Evolutionary conservation across 2,888 invertebrate species (phyloP).

Genomic region (Drosophila yooni): DNA sequence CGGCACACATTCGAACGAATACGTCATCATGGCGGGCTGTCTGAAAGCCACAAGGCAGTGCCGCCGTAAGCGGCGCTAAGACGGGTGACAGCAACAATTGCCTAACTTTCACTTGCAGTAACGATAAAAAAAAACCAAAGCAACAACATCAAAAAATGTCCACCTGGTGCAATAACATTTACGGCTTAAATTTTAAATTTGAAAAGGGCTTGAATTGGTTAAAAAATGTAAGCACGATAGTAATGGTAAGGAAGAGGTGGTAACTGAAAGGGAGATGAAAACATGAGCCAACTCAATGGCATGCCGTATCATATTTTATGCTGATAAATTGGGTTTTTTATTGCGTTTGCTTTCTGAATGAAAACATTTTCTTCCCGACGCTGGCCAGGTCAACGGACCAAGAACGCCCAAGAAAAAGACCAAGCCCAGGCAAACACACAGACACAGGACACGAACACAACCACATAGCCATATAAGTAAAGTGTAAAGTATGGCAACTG

Average conservation of each 20-base stretch:
- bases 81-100: slow-evolving; percentile 69
- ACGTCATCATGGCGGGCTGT: slow-evolving; percentile 45
- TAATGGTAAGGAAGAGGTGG: neutral
- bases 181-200: slow-evolving; percentile 64
- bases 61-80: slow-evolving; percentile 56
- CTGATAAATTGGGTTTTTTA: slow-evolving; percentile 80
- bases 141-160: slow-evolving; percentile 14
- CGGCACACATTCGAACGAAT: slow-evolving; percentile 46
- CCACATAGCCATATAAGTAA: slow-evolving; percentile 13
- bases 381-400: slow-evolving; percentile 70
- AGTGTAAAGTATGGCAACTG: slow-evolving; percentile 44
- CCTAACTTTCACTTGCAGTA: slow-evolving; percentile 41
- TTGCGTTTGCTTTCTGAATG: slow-evolving; percentile 79
- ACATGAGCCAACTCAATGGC: slow-evolving; percentile 78
- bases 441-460: slow-evolving; percentile 18
- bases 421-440: slow-evolving; percentile 37
- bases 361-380: slow-evolving; percentile 71
- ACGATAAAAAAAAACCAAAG: slow-evolving; percentile 13
- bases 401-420: slow-evolving; percentile 53
- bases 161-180: slow-evolving; percentile 50
- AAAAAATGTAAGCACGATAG: slow-evolving; percentile 7
- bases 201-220: slow-evolving; percentile 56
- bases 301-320: slow-evolving; percentile 82
- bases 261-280: slow-evolving; percentile 36
- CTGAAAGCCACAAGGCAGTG: slow-evolving; percentile 60